phyloP scores from a whole-genome alignment of 2,888 invertebrate genomes.

The Tinea semifulvella region DNA sequence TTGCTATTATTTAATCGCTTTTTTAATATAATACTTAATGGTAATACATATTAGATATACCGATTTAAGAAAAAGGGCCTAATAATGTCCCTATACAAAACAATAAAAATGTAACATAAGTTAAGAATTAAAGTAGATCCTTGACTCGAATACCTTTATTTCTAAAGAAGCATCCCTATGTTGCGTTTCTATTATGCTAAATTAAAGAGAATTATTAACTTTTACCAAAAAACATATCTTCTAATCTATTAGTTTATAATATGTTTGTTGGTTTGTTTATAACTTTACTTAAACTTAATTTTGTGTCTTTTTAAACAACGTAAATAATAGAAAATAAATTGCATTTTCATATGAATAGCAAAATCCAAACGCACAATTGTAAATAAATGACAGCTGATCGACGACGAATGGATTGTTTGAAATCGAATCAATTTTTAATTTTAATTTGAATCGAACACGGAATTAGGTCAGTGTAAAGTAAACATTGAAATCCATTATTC shows the following conservation, averaged over 20 bases:
- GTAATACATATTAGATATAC: no score
- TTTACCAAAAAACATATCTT: no score
- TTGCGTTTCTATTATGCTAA: slow-evolving; percentile 1
- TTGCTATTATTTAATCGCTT: no score
- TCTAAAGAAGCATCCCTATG: no score
- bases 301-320: neutral
- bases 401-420: neutral
- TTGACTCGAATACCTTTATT: no score
- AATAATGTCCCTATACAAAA: no score
- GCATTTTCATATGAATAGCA: neutral
- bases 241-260: no score
- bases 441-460: neutral
- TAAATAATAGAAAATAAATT: slow-evolving; percentile 9
- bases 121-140: no score
- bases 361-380: slow-evolving; percentile 2
- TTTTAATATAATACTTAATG: no score
- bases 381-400: neutral
- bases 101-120: no score
- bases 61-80: no score
- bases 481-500: slow-evolving; percentile 1
- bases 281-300: neutral
- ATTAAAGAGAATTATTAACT: neutral
- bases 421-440: neutral
- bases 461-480: neutral
- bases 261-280: no score